Conservation (phyloP, 2,888 invertebrate species). For the Trissolcus brochymenae region DNA sequence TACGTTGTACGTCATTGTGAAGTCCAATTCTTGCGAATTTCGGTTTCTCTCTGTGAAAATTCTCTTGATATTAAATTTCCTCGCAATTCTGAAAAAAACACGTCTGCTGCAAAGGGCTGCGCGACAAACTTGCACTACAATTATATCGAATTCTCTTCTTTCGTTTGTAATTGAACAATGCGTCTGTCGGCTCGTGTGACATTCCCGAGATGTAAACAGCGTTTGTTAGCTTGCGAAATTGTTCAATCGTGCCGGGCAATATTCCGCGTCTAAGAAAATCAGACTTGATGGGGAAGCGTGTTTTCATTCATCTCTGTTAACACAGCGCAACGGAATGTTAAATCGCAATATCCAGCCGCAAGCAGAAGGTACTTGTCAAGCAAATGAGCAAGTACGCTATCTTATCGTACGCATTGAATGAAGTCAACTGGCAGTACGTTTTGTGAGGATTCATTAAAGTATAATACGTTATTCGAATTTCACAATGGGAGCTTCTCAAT, state of each 20-base stretch:
- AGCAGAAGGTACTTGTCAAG: constrained; percentile 43
- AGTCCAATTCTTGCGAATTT: too few relatives aligned
- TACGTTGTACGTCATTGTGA: too few relatives aligned
- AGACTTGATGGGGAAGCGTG: constrained; percentile 5
- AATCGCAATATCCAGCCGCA: constrained; percentile 40
- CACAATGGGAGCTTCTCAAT: neutral
- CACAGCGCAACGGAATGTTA: constrained; percentile 31
- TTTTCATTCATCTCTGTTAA: constrained; percentile 29
- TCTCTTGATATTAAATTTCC: constrained; percentile 23
- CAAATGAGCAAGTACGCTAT: constrained; percentile 47
- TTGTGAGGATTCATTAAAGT: constrained; percentile 37
- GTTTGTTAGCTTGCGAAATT: constrained; percentile 4
- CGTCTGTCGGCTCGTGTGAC: neutral
- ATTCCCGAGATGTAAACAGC: constrained; percentile 1
- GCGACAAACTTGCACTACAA: neutral
- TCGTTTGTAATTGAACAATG: constrained; percentile 1
- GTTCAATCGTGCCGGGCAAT: constrained; percentile 1
- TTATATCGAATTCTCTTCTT: too few relatives aligned
- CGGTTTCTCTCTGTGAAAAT: neutral
- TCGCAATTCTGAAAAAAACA: constrained; percentile 8
- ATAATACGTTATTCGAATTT: constrained; percentile 5
- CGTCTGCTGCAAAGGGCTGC: neutral
- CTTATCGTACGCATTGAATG: constrained; percentile 28
- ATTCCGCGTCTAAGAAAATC: constrained; percentile 6
- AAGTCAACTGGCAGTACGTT: constrained; percentile 33